A percentile compares a stretch with the other conserved stretches of the same genome.
Conservation (phyloP, 2,797 vertebrate genomes). For the Eospalax fontanierii region DNA sequence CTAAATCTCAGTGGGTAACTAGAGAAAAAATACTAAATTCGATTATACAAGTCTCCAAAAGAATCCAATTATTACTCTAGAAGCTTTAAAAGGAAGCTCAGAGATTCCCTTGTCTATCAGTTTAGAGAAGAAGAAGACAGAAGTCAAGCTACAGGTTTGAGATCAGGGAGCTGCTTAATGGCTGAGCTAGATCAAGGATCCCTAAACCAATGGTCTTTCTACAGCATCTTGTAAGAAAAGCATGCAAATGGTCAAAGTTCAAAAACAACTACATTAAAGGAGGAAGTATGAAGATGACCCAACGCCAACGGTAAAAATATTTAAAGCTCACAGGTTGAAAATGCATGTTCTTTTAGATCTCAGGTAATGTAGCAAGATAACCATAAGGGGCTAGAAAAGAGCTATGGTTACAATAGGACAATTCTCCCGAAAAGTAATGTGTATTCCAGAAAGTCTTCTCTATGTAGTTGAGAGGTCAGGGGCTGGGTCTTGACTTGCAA, state of each 20-base stretch:
- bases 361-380: background rate
- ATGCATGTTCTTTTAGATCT: background rate
- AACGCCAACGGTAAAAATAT: slow-evolving; percentile 9
- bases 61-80: background rate
- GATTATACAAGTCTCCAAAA: background rate
- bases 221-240: background rate
- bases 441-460: background rate
- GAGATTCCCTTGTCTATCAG: background rate
- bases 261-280: background rate
- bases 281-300: background rate
- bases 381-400: background rate
- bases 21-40: background rate
- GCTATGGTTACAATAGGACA: background rate
- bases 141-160: background rate
- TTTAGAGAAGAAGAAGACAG: background rate
- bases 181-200: background rate
- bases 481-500: background rate
- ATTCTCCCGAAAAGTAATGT: background rate
- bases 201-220: background rate
- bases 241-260: background rate
- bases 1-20: background rate
- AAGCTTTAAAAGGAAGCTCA: background rate
- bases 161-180: background rate
- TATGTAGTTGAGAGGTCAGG: fast-evolving
- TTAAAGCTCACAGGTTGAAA: background rate